Base-by-base conservation (phyloP, 2,113 vertebrate species). In the Hippocampus barbouri region DNA sequence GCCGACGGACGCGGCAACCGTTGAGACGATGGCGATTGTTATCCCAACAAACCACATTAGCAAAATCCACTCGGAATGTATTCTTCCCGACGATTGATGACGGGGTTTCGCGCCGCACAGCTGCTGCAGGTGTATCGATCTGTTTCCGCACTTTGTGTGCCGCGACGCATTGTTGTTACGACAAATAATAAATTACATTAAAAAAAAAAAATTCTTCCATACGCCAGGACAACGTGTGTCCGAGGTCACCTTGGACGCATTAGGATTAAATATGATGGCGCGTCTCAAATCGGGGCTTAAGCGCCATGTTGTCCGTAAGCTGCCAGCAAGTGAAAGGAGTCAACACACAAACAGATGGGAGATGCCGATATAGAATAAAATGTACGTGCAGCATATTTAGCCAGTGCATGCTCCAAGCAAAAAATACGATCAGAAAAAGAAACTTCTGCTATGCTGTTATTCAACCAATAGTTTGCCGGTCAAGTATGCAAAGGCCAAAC, bases 211-310 rank as follows among this genome's bases (percentile, higher is more conserved):
- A 53, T 14, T 12, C 47, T 75, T 82, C 83, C 80, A 76, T 78
- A 89, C 84, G 85, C 75, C 71, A 67, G 53, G 69, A 65, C 66
- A 81, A 86, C 86, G 77, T 59, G 38, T 34, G 75, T 61, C 45
- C 15, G 6, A 47, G 82, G 89, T 92, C 84, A 91, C 88, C 89
- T 91, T 91, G 81, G 81, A 82, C 80, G 81, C 72, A 87, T 88
- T 83, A 87, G 85, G 80, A 83, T 89, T 85, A 82, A 86, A 88
- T 82, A 80, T 87, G 86, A 88, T 86, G 79, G 82, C 87, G 82
- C 70, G 83, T 88, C 87, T 88, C 83, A 87, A 82, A 72, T 59
- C 15, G 67, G 77, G 85, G 88, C 89, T 91, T 91, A 90, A 60
- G 11, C 69, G 73, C 63, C 74, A 80, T 78, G 84, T 79, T 74